Base-by-base conservation (phyloP, 2,888 invertebrate species). In the Arctia plantaginis region DNA sequence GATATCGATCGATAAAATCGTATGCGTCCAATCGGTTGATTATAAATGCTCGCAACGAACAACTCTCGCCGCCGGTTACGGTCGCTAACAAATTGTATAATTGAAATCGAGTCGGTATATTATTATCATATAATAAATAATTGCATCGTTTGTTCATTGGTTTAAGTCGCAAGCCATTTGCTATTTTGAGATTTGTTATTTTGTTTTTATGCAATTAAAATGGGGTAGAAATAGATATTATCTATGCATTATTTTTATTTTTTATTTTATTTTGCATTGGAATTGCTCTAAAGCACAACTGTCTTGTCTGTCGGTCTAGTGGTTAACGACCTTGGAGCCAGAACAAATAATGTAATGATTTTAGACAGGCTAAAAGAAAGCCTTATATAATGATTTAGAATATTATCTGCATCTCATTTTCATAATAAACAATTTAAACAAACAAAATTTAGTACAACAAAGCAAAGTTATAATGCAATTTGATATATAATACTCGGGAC, bases 41-140 rank as follows among this genome's bases (percentile, higher is more conserved):
- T 73, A 81, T 71, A 87, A 87, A 84, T 84, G 74, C 69, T 66
- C 41, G 70, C 69, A 72, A 76, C 62, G 66, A 71, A 44, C 75
- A 72, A 77, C 72, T 77, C 71, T 41, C 47, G 77, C 79, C 51
- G 76, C 79, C 67, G 75, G 47, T 62, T 71, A 62, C 62, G 62
- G 35, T 66, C 66, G 76, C 77, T 80, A 76, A 84, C 88, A 81
- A 85, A 88, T 87, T 85, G 84, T 84, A 82, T 86, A 83, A 88
- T 86, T 86, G 85, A 80, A 82, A 81, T 23, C 76, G 77, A 62
- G 18, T 62, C 62, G 18, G 62, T 62, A 62, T 62, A 30, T 18
- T 30, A 30, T 62, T 62, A 62, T 62, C 62, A 62, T 62, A 30
- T 30, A 62, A 62, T 62, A 62, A 30, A 62, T 62, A 30, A 30